Evolutionary conservation across 2,113 vertebrate species (phyloP).

Genomic region (Sitta europaea): DNA sequence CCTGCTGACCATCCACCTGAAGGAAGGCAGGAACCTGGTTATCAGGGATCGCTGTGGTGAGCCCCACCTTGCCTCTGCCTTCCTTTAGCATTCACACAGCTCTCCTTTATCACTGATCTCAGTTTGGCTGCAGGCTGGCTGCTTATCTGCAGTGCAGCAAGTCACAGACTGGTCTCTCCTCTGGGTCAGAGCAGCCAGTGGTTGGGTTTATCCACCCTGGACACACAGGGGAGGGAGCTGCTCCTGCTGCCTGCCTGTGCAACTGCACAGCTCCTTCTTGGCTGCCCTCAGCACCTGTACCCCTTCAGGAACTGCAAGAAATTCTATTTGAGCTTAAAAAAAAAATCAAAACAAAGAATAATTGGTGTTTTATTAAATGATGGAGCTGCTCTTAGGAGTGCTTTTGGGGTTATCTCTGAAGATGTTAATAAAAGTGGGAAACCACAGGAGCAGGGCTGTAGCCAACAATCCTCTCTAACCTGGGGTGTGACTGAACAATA

Average conservation of each 20-base stretch:
- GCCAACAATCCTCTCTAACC: background rate
- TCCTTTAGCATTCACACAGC: background rate
- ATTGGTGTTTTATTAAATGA: background rate
- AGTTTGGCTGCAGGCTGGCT: background rate
- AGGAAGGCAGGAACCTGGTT: conserved; percentile 87
- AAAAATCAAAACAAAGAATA: background rate
- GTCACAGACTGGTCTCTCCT: background rate
- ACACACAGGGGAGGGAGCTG: background rate
- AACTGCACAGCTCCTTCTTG: background rate
- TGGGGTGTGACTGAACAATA: background rate
- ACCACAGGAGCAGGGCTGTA: background rate
- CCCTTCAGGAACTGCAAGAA: background rate
- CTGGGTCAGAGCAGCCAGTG: fast-evolving
- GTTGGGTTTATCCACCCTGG: background rate
- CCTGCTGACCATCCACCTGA: conserved; percentile 87
- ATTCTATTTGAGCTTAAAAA: background rate
- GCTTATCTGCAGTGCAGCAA: background rate
- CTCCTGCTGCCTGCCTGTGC: background rate
- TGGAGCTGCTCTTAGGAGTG: background rate
- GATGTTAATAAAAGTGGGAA: background rate
- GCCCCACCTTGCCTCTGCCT: background rate
- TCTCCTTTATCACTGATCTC: background rate
- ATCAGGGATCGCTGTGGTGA: conserved; percentile 89
- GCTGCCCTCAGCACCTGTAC: background rate
- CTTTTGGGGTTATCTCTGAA: background rate